Conservation (phyloP, 2,113 vertebrate species). For the Pitta sordida region DNA sequence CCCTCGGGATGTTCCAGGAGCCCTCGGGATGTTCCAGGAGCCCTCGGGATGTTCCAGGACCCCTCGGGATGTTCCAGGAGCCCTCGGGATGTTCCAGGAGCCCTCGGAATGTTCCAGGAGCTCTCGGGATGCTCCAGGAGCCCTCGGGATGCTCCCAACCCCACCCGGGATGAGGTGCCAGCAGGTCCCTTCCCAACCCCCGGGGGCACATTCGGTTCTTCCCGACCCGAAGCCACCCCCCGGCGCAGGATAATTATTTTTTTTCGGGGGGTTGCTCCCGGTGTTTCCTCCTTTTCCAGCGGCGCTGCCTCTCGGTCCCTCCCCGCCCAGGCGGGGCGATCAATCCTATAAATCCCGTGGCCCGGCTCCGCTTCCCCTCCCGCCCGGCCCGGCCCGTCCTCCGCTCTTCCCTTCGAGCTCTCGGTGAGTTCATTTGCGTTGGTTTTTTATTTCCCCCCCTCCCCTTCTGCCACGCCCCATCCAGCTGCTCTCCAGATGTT, state of each 20-base stretch:
- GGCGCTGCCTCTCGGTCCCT: neutral
- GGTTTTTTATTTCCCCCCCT: neutral
- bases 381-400: neutral
- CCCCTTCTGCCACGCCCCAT: neutral
- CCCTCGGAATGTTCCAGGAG: too few species aligned
- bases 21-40: too few species aligned
- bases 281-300: neutral
- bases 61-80: too few species aligned
- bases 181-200: neutral
- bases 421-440: slow-evolving; percentile 47
- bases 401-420: rapidly evolving
- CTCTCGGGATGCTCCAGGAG: too few species aligned
- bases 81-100: too few species aligned
- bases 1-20: too few species aligned
- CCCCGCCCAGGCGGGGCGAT: neutral
- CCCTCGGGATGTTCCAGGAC: too few species aligned
- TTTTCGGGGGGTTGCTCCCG: neutral
- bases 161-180: rapidly evolving
- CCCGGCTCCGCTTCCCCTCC: rapidly evolving
- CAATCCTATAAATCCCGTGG: slow-evolving; percentile 33
- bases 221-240: neutral
- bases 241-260: neutral
- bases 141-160: neutral
- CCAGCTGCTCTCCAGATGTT: neutral
- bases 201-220: rapidly evolving